Percentiles rank a stretch among this genome's conserved stretches.
phyloP scores from a whole-genome alignment of 2,797 vertebrate species.

The Semaprochilodus insignis region DNA sequence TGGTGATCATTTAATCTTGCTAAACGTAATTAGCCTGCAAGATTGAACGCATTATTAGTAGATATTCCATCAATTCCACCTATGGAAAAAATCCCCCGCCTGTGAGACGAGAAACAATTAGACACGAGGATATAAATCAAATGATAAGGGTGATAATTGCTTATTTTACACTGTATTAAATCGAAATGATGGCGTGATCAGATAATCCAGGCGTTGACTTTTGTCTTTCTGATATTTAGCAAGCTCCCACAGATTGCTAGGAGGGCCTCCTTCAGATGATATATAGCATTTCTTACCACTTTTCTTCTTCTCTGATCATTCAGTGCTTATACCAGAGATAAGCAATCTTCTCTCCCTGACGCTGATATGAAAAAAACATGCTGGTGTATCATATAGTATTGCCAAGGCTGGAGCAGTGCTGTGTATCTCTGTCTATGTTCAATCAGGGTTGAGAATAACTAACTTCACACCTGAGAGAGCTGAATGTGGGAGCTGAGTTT shows the following conservation, averaged over 20 bases:
- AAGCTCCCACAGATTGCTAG: neutral
- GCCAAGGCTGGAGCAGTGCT: slow-evolving; percentile 8
- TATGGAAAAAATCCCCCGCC: neutral
- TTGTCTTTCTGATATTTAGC: neutral
- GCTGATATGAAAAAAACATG: slow-evolving; percentile 22
- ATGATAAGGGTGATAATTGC: neutral
- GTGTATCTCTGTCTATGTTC: slow-evolving; percentile 38
- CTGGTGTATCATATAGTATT: slow-evolving; percentile 7
- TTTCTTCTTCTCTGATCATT: slow-evolving; percentile 18
- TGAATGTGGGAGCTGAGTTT: slow-evolving; percentile 36
- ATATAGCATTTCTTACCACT: neutral
- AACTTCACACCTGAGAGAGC: slow-evolving; percentile 44
- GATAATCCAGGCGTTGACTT: neutral
- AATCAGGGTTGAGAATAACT: slow-evolving; percentile 34
- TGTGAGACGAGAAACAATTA: neutral
- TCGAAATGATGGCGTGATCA: neutral
- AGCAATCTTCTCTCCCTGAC: slow-evolving; percentile 25
- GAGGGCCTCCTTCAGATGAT: slow-evolving; percentile 10
- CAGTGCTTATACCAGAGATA: slow-evolving; percentile 14
- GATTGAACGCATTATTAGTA: neutral
- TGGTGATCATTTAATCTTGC: neutral
- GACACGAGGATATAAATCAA: neutral
- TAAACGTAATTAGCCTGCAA: neutral
- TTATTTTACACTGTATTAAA: slow-evolving; percentile 7
- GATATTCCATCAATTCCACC: neutral